Evolutionary conservation across 2,888 invertebrate species (phyloP).

Genomic region (Ichneumoninae sp.): DNA sequence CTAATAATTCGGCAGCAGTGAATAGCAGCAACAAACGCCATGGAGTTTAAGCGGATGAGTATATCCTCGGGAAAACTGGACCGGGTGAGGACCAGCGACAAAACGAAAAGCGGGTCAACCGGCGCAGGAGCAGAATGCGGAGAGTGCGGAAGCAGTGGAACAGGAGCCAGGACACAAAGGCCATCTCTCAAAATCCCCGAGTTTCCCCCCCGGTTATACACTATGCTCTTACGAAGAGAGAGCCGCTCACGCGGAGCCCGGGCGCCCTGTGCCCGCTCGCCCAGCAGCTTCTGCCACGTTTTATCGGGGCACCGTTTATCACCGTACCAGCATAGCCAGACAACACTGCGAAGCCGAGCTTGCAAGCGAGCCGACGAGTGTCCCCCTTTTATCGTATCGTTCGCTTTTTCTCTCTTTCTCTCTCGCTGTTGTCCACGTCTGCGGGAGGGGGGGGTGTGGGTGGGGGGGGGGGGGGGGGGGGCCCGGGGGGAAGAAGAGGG

Average conservation of each 20-base stretch:
- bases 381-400: constrained; percentile 63
- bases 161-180: constrained; percentile 61
- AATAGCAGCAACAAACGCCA: neutral
- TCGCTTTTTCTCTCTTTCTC: constrained; percentile 21
- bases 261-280: constrained; percentile 38
- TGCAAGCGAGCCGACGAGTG: constrained; percentile 61
- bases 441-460: too few species aligned
- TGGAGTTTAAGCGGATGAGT: constrained; percentile 17
- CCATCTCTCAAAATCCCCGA: constrained; percentile 76
- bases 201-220: constrained; percentile 65
- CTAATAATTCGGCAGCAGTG: neutral
- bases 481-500: too few species aligned
- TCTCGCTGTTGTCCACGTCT: constrained; percentile 52
- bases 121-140: constrained; percentile 63
- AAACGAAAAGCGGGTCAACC: constrained; percentile 58
- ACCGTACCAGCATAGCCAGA: constrained; percentile 76
- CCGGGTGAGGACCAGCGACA: constrained; percentile 39
- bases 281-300: constrained; percentile 73
- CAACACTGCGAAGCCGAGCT: constrained; percentile 74
- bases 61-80: constrained; percentile 31
- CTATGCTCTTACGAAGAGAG: constrained; percentile 30
- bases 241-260: constrained; percentile 22
- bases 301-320: constrained; percentile 81
- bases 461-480: too few species aligned
- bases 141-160: constrained; percentile 64